Evolutionary conservation across 1,140 invertebrate genomes (phyloP).

Genomic region (Subanguina moxae): DNA sequence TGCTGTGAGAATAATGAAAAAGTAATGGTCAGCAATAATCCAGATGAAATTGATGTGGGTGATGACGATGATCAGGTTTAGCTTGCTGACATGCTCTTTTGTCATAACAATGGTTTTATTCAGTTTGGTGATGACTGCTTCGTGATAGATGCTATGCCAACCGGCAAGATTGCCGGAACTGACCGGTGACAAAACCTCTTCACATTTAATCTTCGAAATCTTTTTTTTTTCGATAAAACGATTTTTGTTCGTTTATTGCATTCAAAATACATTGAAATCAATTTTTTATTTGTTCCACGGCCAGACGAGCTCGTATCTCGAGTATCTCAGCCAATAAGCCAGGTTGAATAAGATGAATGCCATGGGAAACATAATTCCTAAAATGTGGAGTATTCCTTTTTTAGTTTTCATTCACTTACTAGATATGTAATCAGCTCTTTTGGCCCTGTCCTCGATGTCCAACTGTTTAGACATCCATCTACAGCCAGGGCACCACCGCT

Average conservation of each 20-base stretch:
- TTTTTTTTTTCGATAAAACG: too few species aligned
- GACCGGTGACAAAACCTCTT: background rate
- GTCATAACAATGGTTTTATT: background rate
- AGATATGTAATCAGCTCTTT: conserved; percentile 51
- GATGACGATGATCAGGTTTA: background rate
- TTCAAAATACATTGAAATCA: too few species aligned
- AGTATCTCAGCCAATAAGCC: conserved; percentile 40
- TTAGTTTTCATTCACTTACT: conserved; percentile 32
- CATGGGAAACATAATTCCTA: conserved; percentile 48
- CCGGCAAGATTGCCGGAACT: background rate
- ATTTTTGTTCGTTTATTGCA: too few species aligned
- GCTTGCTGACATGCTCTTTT: background rate
- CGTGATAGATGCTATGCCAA: background rate
- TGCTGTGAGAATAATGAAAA: background rate
- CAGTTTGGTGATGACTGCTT: background rate
- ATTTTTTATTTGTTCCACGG: too few species aligned
- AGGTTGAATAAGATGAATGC: conserved; percentile 45
- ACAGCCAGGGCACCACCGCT: conserved; percentile 11
- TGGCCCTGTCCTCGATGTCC: conserved; percentile 50
- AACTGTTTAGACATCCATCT: conserved; percentile 36
- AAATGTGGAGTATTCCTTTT: conserved; percentile 19
- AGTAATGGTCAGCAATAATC: background rate
- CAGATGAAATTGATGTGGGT: conserved; percentile 1
- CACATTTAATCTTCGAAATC: too few species aligned
- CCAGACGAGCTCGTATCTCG: too few species aligned